Evolutionary conservation across 2,113 vertebrate species (phyloP).

Genomic region (Aplodontia rufa): DNA sequence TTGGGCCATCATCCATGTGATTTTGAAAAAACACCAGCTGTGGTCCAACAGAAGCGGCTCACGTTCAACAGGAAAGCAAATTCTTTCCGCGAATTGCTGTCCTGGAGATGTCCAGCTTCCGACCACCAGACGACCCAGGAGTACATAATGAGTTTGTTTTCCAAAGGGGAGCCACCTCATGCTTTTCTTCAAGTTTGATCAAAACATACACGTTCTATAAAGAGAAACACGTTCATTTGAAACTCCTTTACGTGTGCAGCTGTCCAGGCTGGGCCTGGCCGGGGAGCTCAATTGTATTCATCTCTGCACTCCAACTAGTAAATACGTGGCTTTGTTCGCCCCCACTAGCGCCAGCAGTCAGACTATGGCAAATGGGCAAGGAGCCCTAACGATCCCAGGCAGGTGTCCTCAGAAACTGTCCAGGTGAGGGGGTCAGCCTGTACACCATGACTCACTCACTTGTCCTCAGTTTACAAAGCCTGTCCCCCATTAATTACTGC

Average conservation of each 20-base stretch:
- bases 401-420: conserved; percentile 90
- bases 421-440: conserved; percentile 90
- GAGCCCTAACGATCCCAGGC: conserved; percentile 94
- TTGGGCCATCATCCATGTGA: conserved; percentile 42
- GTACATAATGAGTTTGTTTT: conserved; percentile 76
- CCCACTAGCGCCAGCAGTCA: conserved; percentile 87
- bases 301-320: conserved; percentile 76
- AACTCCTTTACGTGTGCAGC: conserved; percentile 81
- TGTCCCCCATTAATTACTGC: conserved; percentile 90
- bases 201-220: conserved; percentile 85
- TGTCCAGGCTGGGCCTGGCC: conserved; percentile 66
- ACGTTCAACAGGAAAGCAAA: conserved; percentile 53
- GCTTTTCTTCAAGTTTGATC: conserved; percentile 88
- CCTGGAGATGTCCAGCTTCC: conserved; percentile 32
- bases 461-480: conserved; percentile 78
- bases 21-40: conserved; percentile 67
- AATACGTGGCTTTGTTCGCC: conserved; percentile 83
- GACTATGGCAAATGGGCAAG: conserved; percentile 90
- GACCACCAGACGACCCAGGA: conserved; percentile 45
- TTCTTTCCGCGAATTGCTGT: conserved; percentile 54
- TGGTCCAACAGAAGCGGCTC: conserved; percentile 38
- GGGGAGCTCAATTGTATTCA: conserved; percentile 87
- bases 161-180: conserved; percentile 77
- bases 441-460: conserved; percentile 78
- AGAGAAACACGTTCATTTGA: conserved; percentile 72